phyloP scores from a whole-genome alignment of 2,113 vertebrate species.

The Benitochromis conjunctus region DNA sequence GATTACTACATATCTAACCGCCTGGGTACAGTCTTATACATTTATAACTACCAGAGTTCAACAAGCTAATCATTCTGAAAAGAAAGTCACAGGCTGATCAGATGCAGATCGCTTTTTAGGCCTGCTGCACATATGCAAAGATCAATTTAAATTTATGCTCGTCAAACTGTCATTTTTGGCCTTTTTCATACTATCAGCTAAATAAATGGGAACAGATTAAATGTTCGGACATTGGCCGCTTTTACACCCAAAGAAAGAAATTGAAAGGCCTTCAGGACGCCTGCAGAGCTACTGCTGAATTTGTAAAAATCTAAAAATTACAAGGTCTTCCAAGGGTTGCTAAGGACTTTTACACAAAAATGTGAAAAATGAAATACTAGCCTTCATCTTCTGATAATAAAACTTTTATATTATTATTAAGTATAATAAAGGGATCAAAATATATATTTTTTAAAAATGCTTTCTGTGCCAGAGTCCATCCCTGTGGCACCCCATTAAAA shows the following conservation, averaged over 20 bases:
- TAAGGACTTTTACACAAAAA: neutral
- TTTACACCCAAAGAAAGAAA: neutral
- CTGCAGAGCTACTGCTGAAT: neutral
- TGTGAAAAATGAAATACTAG: neutral
- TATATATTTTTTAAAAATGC: neutral
- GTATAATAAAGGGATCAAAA: neutral
- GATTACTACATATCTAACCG: neutral
- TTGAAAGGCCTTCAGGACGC: neutral
- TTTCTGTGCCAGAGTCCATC: neutral
- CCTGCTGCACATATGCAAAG: neutral
- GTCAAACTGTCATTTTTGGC: neutral
- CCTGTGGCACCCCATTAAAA: neutral
- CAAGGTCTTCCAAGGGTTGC: neutral
- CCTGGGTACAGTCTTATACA: too few species aligned
- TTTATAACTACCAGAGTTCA: neutral
- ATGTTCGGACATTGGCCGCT: neutral
- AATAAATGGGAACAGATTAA: neutral
- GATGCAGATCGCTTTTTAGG: neutral
- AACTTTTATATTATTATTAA: neutral
- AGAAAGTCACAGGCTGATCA: neutral
- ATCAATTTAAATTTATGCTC: neutral
- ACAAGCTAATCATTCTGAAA: neutral
- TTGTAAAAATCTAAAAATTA: neutral
- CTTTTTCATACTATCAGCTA: neutral
- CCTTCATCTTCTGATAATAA: neutral